phyloP scores from a whole-genome alignment of 2,888 invertebrate species.

The Aporophyla nigra region DNA sequence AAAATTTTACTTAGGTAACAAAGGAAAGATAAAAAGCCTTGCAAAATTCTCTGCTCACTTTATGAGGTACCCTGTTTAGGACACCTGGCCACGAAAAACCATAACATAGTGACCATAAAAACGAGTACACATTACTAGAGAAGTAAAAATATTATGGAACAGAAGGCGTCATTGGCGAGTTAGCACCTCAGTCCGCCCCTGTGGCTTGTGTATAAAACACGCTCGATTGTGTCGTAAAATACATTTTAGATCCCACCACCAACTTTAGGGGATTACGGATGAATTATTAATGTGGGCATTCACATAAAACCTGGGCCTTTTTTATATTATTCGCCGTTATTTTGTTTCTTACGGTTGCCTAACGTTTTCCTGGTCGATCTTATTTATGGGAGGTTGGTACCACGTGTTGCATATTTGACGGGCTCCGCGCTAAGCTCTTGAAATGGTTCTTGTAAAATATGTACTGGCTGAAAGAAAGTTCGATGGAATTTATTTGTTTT shows the following conservation, averaged over 20 bases:
- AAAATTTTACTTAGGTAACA: not conserved
- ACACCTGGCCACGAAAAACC: slow-evolving; percentile 13
- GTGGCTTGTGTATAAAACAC: slow-evolving; percentile 75
- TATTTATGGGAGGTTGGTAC: slow-evolving; percentile 63
- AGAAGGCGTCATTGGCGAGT: slow-evolving; percentile 57
- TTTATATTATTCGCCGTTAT: slow-evolving; percentile 77
- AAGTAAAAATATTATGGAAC: slow-evolving; percentile 50
- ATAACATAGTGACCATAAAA: slow-evolving; percentile 32
- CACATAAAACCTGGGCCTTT: slow-evolving; percentile 82
- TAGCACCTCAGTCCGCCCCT: slow-evolving; percentile 68
- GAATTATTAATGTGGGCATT: slow-evolving; percentile 88
- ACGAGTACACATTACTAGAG: slow-evolving; percentile 38
- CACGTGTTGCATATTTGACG: slow-evolving; percentile 68
- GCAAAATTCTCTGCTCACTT: not conserved
- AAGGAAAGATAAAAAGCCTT: not conserved
- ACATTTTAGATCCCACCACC: slow-evolving; percentile 80
- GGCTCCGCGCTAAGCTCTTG: slow-evolving; percentile 54
- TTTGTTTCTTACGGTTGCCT: slow-evolving; percentile 68
- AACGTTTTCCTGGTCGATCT: slow-evolving; percentile 68
- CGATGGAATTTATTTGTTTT: slow-evolving; percentile 25
- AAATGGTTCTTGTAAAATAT: slow-evolving; percentile 54
- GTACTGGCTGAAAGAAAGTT: slow-evolving; percentile 46
- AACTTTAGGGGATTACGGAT: slow-evolving; percentile 85
- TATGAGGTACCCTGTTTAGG: slow-evolving; percentile 1
- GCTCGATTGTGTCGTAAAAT: slow-evolving; percentile 84